phyloP scores from a whole-genome alignment of 1,140 invertebrate species.

The Melanaphis sacchari region DNA sequence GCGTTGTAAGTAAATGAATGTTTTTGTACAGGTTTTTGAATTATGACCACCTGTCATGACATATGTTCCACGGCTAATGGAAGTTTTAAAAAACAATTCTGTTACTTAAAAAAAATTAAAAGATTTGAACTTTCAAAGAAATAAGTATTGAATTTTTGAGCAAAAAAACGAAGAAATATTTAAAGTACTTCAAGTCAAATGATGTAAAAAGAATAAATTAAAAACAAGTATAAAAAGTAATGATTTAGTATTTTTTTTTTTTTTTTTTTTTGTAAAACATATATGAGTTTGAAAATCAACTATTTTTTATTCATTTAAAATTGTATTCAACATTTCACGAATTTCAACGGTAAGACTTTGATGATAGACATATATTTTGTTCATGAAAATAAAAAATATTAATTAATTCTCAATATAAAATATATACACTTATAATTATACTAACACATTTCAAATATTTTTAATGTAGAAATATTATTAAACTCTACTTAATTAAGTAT shows the following conservation, averaged over 20 bases:
- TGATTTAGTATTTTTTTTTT: neutral
- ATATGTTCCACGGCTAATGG: neutral
- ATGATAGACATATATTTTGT: neutral
- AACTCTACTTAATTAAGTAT: neutral
- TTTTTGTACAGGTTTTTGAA: neutral
- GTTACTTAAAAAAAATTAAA: neutral
- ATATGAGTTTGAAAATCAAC: neutral
- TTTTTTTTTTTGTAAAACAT: neutral
- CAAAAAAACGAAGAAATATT: neutral
- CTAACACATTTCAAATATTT: neutral
- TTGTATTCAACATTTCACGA: neutral
- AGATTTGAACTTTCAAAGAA: neutral
- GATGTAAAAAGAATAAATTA: neutral
- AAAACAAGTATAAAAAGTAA: neutral
- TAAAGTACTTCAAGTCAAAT: neutral
- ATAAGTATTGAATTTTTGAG: neutral
- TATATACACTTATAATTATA: neutral
- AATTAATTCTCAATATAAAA: neutral
- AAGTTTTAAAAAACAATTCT: neutral
- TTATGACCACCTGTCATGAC: neutral
- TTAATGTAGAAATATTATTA: neutral
- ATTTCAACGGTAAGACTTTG: neutral
- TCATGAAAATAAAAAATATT: neutral
- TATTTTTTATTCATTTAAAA: neutral
- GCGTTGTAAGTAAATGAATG: neutral